These are phyloP conservation scores for Theristicus caerulescens DNA, from an alignment of 2,113 vertebrate genomes.

Conservation along the genomic window DNA sequence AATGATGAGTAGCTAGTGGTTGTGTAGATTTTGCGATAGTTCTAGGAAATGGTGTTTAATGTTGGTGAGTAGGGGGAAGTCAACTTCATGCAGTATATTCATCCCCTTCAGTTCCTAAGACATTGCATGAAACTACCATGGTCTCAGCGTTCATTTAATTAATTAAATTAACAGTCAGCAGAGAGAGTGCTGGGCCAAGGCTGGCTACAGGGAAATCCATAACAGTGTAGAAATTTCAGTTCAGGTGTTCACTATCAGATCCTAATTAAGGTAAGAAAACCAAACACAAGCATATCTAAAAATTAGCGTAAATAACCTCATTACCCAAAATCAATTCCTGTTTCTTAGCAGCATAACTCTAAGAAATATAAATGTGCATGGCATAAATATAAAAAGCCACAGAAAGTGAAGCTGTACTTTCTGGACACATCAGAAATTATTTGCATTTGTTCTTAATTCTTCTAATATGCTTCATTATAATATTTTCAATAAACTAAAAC, in stretches of 20 bases:
- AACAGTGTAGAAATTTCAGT: not conserved
- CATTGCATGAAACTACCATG: not conserved
- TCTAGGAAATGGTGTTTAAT: not conserved
- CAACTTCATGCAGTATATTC: not conserved
- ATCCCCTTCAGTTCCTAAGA: not conserved
- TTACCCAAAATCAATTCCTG: not conserved
- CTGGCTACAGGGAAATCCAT: not conserved
- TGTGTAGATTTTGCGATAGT: not conserved
- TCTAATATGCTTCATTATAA: not conserved
- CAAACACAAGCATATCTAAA: not conserved
- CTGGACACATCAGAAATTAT: not conserved
- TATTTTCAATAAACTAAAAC: not conserved
- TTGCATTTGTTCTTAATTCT: not conserved
- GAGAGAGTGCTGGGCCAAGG: not conserved
- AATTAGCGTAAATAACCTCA: not conserved
- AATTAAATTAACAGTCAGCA: not conserved
- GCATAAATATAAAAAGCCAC: not conserved
- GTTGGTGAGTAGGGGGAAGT: not conserved
- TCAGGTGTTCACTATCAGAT: not conserved
- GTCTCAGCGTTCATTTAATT: not conserved
- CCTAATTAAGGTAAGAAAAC: not conserved
- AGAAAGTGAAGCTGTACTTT: not conserved
- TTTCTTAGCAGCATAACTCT: not conserved
- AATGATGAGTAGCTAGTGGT: not conserved
- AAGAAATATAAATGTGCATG: not conserved